Conservation (phyloP, 2,888 invertebrate genomes). For the Pachymerium ferrugineum region DNA sequence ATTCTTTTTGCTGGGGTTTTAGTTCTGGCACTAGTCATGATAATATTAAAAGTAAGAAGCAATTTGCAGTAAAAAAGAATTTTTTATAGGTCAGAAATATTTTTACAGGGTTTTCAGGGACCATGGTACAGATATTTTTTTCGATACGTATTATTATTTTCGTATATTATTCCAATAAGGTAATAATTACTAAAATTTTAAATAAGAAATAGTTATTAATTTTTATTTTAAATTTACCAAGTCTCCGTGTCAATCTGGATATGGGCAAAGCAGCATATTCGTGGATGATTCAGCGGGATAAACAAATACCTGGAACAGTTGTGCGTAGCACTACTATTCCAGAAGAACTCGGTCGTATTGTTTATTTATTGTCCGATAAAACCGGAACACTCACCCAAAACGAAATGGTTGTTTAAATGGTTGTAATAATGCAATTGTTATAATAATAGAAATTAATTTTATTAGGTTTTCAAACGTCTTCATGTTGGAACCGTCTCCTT, state of each 20-base stretch:
- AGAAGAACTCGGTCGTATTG: slow-evolving; percentile 93
- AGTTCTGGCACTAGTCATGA: slow-evolving; percentile 85
- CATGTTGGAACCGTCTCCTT: slow-evolving; percentile 91
- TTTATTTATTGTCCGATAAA: slow-evolving; percentile 95
- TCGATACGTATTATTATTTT: slow-evolving; percentile 92
- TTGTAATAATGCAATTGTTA: background rate
- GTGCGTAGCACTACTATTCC: slow-evolving; percentile 97
- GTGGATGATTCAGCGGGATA: slow-evolving; percentile 91
- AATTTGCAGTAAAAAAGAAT: background rate
- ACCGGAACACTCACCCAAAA: slow-evolving; percentile 98
- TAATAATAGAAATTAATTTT: background rate
- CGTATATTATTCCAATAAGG: slow-evolving; percentile 98
- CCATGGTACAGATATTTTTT: slow-evolving; percentile 97
- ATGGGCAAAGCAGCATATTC: slow-evolving; percentile 98
- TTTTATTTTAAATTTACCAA: slow-evolving; percentile 48
- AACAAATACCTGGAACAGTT: slow-evolving; percentile 86
- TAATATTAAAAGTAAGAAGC: slow-evolving; percentile 67
- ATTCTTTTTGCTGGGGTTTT: slow-evolving; percentile 85
- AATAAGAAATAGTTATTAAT: slow-evolving; percentile 38
- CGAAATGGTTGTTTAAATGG: slow-evolving; percentile 71
- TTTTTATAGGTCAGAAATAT: background rate
- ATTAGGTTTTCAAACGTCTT: slow-evolving; percentile 74
- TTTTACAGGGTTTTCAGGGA: slow-evolving; percentile 72
- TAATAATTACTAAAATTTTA: no score
- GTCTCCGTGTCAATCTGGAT: slow-evolving; percentile 94